phyloP scores from a whole-genome alignment of 2,888 invertebrate genomes.

The Agonopterix heracliana region DNA sequence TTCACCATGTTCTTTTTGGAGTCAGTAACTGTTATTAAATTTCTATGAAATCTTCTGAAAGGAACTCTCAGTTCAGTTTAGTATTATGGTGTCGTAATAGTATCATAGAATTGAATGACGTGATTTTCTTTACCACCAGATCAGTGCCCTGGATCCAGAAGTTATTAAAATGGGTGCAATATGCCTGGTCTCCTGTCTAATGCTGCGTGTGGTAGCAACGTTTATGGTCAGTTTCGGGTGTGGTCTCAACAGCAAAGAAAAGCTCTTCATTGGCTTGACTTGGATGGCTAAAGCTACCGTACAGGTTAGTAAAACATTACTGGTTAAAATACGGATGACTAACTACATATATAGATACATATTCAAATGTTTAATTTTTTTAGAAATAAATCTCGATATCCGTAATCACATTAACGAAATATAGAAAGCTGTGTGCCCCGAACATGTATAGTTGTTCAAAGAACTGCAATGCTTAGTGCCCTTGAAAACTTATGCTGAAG shows the following conservation, averaged over 20 bases:
- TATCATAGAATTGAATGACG: too few species aligned
- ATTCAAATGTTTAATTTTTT: not conserved
- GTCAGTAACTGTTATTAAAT: too few species aligned
- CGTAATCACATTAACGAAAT: too few species aligned
- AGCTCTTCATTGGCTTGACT: constrained; percentile 86
- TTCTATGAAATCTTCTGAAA: too few species aligned
- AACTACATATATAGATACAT: not conserved
- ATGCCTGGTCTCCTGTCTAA: constrained; percentile 77
- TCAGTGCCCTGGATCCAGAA: constrained; percentile 76
- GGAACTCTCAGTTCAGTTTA: too few species aligned
- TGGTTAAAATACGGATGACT: not conserved
- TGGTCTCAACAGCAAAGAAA: constrained; percentile 86
- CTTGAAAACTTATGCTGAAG: too few species aligned
- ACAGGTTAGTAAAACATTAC: constrained; percentile 72
- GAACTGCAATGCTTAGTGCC: too few species aligned
- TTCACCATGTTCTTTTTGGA: too few species aligned
- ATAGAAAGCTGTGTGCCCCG: too few species aligned
- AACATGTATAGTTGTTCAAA: too few species aligned
- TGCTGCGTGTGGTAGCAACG: constrained; percentile 77
- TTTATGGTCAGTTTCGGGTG: constrained; percentile 80
- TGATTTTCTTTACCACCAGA: constrained; percentile 26
- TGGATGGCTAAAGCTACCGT: constrained; percentile 95
- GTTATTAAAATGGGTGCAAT: constrained; percentile 80
- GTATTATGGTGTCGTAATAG: too few species aligned
- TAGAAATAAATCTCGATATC: too few species aligned